Evolutionary conservation across 2,888 invertebrate species (phyloP), one percentile per base, ranked within the genome.

Genomic region (Azorinus chamasolen): DNA sequence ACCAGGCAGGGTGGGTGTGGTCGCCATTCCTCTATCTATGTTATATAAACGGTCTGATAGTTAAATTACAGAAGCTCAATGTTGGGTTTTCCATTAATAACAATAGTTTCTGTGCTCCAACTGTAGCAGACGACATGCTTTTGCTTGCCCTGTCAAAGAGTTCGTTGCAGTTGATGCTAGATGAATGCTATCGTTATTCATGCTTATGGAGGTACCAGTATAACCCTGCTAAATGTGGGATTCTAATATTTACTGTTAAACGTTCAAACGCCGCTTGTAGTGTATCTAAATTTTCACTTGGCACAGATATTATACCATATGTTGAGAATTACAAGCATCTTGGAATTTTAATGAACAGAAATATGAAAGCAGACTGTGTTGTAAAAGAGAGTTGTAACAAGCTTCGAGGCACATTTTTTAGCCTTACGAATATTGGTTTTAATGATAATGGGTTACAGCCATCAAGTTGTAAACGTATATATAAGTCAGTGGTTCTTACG

Each of bases 21-120:
- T 46, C 61, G 20, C 61, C 61, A 12, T 61, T 61, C 27, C 8
- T 61, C 5, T 61, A 46, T 46, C 48, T 61, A 5, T n/a, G 27
- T 5, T 61, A 39, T 61, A 16, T 61, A 2, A 43, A 61, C 22
- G 22, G 27, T 25, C 41, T 61, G 10, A 24, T 61, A 14, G n/a
- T 18, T n/a, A 10, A 61, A 46, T 18, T 61, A 48, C 46, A 18
- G 48, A 10, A 16, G 3, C 20, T 20, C 16, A 20, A 20, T 12
- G 24, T 27, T n/a, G 61, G 61, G n/a, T 43, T 61, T 10, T 24
- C 5, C 6, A 18, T 46, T 10, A 14, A 61, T 2, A 27, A 27
- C 20, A n/a, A 8, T 25, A 22, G 18, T 32, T 25, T 45, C n/a
- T 61, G 43, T 18, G n/a, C 39, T 14, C 61, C 46, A 14, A 20